Conservation (phyloP, 2,888 invertebrate species). For the Tyria jacobaeae region DNA sequence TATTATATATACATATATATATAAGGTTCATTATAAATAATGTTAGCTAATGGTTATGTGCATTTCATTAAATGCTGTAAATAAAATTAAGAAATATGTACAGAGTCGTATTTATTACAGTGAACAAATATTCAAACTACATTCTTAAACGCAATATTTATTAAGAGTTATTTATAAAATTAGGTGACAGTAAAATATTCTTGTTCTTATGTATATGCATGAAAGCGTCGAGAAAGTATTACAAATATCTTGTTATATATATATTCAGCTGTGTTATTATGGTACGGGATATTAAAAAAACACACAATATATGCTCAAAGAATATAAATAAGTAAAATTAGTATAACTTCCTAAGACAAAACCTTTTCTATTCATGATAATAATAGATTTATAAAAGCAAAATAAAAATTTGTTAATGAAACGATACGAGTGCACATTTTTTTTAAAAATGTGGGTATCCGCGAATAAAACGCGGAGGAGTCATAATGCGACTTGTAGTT, state of each 20-base stretch:
- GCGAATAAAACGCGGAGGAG: background rate
- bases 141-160: background rate
- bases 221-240: background rate
- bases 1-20: too few species aligned
- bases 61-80: too few species aligned
- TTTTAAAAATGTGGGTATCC: background rate
- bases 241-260: background rate
- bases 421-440: background rate
- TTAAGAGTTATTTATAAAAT: background rate
- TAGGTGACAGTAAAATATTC: background rate
- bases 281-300: background rate
- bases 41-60: too few species aligned
- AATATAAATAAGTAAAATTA: background rate
- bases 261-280: background rate
- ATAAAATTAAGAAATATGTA: background rate
- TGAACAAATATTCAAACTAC: background rate
- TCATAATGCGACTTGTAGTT: conserved; percentile 10
- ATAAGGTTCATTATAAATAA: background rate
- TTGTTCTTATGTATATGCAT: background rate
- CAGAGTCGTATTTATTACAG: background rate
- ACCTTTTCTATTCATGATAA: background rate
- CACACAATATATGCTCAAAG: background rate
- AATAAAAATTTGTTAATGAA: background rate
- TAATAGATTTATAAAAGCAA: background rate
- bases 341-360: background rate